These are phyloP conservation scores for Apostichopus japonicus DNA, from an alignment of 35 echinoderm and acorn worm genomes.

Conservation along the genomic window DNA sequence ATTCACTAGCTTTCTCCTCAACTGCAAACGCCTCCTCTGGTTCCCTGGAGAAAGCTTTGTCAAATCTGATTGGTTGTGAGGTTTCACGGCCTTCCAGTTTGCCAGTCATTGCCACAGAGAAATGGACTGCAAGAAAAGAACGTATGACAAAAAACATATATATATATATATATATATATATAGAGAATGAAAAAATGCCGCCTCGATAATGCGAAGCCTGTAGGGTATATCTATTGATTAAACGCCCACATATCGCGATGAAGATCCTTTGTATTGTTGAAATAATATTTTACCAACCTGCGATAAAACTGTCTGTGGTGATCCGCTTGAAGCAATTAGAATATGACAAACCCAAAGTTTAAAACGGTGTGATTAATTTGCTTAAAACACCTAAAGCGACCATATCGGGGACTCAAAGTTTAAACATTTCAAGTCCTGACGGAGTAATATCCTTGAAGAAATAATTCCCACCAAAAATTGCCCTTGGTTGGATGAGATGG, in stretches of 20 bases:
- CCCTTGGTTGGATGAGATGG: neutral
- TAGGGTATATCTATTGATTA: neutral
- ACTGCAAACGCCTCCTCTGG: conserved; percentile 45
- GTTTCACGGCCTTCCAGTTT: conserved; percentile 59
- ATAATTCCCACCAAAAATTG: neutral
- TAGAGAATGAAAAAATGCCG: neutral
- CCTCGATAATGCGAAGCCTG: neutral
- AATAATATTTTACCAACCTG: conserved; percentile 6
- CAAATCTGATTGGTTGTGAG: conserved; percentile 43
- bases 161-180: no score
- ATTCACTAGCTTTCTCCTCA: conserved; percentile 57
- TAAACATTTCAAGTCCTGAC: neutral
- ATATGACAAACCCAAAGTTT: neutral
- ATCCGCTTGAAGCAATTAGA: neutral
- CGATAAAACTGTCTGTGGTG: neutral
- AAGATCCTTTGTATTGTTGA: neutral
- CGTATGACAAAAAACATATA: neutral
- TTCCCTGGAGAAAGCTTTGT: conserved; percentile 47
- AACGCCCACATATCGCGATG: neutral
- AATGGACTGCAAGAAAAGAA: conserved; percentile 34
- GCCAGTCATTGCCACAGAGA: conserved; percentile 55
- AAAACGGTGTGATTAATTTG: neutral
- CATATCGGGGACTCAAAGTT: neutral
- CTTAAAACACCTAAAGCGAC: neutral
- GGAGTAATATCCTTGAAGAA: neutral